A percentile compares a stretch with the other conserved stretches of the same genome.
Conservation (phyloP, 2,888 invertebrate species). For the Napeogenes sylphis region DNA sequence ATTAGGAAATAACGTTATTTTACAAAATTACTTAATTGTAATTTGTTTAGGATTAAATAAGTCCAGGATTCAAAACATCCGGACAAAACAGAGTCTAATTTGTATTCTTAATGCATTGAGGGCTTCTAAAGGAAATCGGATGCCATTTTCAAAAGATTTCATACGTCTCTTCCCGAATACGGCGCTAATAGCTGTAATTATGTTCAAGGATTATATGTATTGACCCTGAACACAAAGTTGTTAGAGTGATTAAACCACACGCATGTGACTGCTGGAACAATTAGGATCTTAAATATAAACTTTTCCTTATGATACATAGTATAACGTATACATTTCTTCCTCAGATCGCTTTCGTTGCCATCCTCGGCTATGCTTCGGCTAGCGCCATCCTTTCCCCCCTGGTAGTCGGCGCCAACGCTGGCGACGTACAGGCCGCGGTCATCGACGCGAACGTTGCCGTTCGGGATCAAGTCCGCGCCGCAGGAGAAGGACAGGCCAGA, state of each 20-base stretch:
- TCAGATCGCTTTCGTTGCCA: slow-evolving; percentile 69
- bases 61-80: no score
- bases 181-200: slow-evolving; percentile 3
- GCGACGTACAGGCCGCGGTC: slow-evolving; percentile 68
- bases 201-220: not conserved
- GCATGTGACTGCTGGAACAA: slow-evolving; percentile 11
- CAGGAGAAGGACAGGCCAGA: slow-evolving; percentile 57
- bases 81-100: not conserved
- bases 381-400: slow-evolving; percentile 45
- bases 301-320: not conserved
- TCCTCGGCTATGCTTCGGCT: slow-evolving; percentile 73
- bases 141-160: not conserved
- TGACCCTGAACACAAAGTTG: no score
- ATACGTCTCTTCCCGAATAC: not conserved
- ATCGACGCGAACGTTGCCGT: slow-evolving; percentile 66
- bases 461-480: slow-evolving; percentile 57
- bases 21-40: no score
- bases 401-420: slow-evolving; percentile 58
- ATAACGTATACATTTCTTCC: not conserved
- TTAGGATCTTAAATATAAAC: not conserved
- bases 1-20: no score
- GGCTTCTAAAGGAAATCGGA: not conserved
- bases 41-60: no score
- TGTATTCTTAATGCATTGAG: not conserved
- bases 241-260: not conserved